A percentile compares a stretch with the other conserved stretches of the same genome.
Evolutionary conservation across 2,797 vertebrate genomes (phyloP).

Genomic region (Dendrocincla fuliginosa): DNA sequence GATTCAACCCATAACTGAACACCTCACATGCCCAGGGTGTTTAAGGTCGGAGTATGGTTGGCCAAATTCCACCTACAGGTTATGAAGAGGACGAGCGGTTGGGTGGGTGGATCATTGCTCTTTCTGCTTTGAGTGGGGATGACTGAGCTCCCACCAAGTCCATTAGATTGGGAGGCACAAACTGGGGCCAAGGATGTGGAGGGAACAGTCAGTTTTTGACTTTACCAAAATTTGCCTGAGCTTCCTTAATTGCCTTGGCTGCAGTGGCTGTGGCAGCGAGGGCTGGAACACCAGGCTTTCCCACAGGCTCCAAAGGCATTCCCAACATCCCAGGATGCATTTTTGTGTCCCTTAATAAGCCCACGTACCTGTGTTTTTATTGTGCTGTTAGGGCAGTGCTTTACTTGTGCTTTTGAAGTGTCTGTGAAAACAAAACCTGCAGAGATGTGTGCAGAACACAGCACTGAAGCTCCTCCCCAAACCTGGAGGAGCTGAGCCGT

Average conservation of each 20-base stretch:
- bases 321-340: not conserved
- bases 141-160: not conserved
- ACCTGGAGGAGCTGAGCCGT: not conserved
- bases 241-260: not conserved
- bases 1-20: not conserved
- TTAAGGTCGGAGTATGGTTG: not conserved
- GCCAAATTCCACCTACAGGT: not conserved
- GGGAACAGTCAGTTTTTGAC: accelerated
- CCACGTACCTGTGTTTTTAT: not conserved
- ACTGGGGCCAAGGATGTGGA: not conserved
- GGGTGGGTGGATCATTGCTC: not conserved
- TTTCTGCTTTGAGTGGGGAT: not conserved
- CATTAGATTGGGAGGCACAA: accelerated
- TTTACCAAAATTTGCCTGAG: not conserved
- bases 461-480: not conserved
- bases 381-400: not conserved
- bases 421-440: not conserved
- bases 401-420: not conserved
- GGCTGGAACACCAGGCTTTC: not conserved
- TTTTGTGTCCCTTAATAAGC: not conserved
- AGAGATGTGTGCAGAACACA: not conserved
- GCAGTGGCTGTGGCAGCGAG: not conserved
- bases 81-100: not conserved
- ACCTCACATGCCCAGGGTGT: not conserved
- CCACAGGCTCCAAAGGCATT: not conserved